Conservation (phyloP, 2,797 vertebrate genomes). For the Parambassis ranga region DNA sequence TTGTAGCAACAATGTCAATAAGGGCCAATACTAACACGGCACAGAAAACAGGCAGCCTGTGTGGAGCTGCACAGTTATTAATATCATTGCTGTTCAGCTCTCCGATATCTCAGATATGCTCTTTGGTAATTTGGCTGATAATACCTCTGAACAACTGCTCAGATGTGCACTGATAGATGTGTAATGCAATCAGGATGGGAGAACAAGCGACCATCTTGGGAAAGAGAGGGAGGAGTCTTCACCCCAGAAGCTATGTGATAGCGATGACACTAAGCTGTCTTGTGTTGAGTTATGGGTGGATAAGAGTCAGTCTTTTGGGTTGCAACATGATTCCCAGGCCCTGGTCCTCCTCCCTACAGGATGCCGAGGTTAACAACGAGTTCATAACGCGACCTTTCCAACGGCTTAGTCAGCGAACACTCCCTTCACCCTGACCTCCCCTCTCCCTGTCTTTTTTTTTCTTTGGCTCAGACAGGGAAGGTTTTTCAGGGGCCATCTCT, state of each 20-base stretch:
- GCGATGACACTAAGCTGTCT: slow-evolving; percentile 55
- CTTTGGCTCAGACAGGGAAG: slow-evolving; percentile 20
- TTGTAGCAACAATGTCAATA: slow-evolving; percentile 42
- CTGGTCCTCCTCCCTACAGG: slow-evolving; percentile 52
- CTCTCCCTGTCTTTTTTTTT: slow-evolving; percentile 28
- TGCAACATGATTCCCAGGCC: slow-evolving; percentile 65
- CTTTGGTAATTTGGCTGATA: slow-evolving; percentile 45
- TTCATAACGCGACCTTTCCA: slow-evolving; percentile 67
- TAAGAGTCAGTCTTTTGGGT: slow-evolving; percentile 38
- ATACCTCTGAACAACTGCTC: slow-evolving; percentile 14
- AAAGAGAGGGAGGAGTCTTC: slow-evolving; percentile 19
- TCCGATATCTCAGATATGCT: slow-evolving; percentile 23
- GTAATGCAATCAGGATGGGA: slow-evolving; percentile 38
- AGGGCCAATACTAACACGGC: slow-evolving; percentile 37
- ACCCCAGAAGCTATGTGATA: slow-evolving; percentile 23
- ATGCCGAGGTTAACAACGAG: slow-evolving; percentile 63
- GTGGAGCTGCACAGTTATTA: slow-evolving; percentile 41
- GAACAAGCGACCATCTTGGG: slow-evolving; percentile 13
- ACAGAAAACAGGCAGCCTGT: slow-evolving; percentile 19
- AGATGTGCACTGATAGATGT: no score
- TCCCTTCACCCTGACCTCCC: slow-evolving; percentile 55
- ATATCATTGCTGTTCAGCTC: slow-evolving; percentile 45
- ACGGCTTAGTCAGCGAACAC: slow-evolving; percentile 65
- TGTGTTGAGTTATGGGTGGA: slow-evolving; percentile 59
- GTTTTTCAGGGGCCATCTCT: slow-evolving; percentile 40